Conservation (phyloP, 1,140 invertebrate species). For the Ridgeia piscesae region DNA sequence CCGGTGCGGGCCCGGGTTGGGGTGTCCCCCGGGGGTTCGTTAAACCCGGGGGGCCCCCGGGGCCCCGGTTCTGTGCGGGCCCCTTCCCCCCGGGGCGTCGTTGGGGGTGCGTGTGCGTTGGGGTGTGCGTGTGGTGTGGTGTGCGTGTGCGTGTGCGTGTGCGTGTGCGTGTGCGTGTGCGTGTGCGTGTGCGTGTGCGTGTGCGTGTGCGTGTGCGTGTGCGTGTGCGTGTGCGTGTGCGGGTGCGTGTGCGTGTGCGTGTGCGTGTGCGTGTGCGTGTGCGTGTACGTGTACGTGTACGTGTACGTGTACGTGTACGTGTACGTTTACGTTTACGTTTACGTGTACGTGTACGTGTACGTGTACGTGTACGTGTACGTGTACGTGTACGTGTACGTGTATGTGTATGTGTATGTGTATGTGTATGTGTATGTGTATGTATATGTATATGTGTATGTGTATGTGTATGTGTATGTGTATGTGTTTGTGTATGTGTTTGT, state of each 20-base stretch:
- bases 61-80: too few species aligned
- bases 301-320: neutral
- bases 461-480: too few species aligned
- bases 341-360: too few species aligned
- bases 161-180: neutral
- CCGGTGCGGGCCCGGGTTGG: too few species aligned
- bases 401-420: too few species aligned
- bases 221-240: neutral
- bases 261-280: neutral
- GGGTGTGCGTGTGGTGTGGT: too few species aligned
- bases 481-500: too few species aligned
- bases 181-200: neutral
- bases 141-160: neutral
- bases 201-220: neutral
- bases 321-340: neutral
- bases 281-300: neutral
- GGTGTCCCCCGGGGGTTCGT: too few species aligned
- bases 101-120: neutral
- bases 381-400: neutral
- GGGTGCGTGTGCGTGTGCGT: too few species aligned
- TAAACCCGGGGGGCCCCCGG: too few species aligned
- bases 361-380: conserved; percentile 15
- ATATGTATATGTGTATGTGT: too few species aligned
- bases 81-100: neutral
- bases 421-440: too few species aligned